Conservation (phyloP, 2,797 vertebrate genomes). For the Tenualosa ilisha region DNA sequence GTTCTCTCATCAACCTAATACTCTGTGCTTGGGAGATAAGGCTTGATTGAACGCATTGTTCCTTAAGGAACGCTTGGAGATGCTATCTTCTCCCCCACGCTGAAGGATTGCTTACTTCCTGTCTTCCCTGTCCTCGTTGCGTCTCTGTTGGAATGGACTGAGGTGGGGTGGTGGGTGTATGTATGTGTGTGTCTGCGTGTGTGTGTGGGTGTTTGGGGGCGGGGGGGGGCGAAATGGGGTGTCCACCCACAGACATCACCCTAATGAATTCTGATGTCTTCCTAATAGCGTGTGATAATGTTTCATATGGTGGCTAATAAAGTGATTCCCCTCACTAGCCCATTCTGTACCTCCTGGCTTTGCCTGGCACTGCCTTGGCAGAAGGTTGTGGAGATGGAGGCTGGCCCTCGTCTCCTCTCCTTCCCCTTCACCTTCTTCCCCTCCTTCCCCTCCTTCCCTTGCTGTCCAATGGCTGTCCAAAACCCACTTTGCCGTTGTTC, state of each 20-base stretch:
- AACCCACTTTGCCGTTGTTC: constrained; percentile 46
- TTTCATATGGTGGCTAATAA: constrained; percentile 68
- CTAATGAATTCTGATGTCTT: constrained; percentile 72
- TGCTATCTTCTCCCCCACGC: neutral
- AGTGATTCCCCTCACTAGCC: constrained; percentile 62
- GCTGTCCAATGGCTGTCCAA: constrained; percentile 45
- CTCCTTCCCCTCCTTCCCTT: constrained; percentile 37
- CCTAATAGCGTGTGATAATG: constrained; percentile 74
- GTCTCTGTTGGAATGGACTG: constrained; percentile 26
- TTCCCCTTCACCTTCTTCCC: constrained; percentile 15
- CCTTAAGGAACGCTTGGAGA: neutral
- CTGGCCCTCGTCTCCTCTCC: constrained; percentile 48
- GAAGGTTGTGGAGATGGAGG: constrained; percentile 52
- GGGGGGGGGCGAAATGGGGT: neutral
- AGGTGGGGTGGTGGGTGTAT: neutral
- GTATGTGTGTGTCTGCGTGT: neutral
- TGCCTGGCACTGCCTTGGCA: constrained; percentile 55
- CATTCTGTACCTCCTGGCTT: constrained; percentile 34
- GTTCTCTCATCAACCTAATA: neutral
- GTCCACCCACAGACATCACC: constrained; percentile 55
- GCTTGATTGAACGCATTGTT: neutral
- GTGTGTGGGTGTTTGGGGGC: neutral
- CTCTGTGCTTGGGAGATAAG: neutral
- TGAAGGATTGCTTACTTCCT: constrained; percentile 39
- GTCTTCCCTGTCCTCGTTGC: constrained; percentile 33